Percentiles rank a stretch among this genome's conserved stretches.
These are phyloP conservation scores for Ctenochaetus hawaiiensis DNA, from an alignment of 2,797 vertebrate genomes.

Conservation along the genomic window DNA sequence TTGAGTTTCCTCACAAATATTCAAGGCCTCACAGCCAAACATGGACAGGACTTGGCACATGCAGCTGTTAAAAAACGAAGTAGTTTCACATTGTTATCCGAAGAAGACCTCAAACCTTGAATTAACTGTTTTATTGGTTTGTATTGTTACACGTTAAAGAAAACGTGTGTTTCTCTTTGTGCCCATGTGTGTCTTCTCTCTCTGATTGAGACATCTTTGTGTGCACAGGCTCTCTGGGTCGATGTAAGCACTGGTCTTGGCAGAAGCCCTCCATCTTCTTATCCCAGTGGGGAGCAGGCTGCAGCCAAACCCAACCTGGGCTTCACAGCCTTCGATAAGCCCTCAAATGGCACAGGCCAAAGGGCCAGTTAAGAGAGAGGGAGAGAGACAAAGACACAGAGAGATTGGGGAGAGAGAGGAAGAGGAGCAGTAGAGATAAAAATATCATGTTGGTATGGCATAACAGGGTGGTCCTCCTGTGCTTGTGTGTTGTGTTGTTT, in stretches of 20 bases:
- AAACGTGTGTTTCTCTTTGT: background rate
- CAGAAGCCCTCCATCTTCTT: conserved; percentile 72
- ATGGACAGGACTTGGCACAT: conserved; percentile 17
- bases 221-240: conserved; percentile 57
- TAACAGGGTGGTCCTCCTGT: conserved; percentile 72
- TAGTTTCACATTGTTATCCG: conserved; percentile 40
- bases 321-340: conserved; percentile 73
- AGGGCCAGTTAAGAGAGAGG: conserved; percentile 36
- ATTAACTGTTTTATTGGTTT: conserved; percentile 26
- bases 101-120: conserved; percentile 40
- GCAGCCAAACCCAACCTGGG: conserved; percentile 66
- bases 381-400: conserved; percentile 18
- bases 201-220: conserved; percentile 74
- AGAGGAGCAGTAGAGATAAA: conserved; percentile 44
- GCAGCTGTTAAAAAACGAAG: background rate
- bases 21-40: conserved; percentile 49
- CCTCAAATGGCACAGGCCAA: conserved; percentile 73
- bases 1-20: conserved; percentile 41
- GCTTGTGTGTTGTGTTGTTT: conserved; percentile 67
- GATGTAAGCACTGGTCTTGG: conserved; percentile 72
- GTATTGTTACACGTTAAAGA: conserved; percentile 14
- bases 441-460: conserved; percentile 49
- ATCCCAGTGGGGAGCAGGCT: conserved; percentile 66
- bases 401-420: conserved; percentile 14
- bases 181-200: conserved; percentile 33